phyloP scores from a whole-genome alignment of 2,113 vertebrate species.

The Notarius quadriscutis region DNA sequence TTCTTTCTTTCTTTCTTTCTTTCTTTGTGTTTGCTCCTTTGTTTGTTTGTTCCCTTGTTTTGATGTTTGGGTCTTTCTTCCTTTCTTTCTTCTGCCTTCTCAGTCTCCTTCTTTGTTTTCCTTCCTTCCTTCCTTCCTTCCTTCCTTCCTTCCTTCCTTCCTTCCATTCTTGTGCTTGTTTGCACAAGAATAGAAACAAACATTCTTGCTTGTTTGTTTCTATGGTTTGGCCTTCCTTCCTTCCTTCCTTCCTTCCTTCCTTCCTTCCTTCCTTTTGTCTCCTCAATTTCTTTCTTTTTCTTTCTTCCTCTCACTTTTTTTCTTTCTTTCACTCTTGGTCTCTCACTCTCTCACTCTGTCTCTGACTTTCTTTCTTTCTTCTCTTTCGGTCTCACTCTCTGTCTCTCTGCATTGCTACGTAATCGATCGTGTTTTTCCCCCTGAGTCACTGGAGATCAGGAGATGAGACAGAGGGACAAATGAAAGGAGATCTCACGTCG shows the following conservation, averaged over 20 bases:
- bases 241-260: background rate
- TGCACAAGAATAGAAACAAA: no score
- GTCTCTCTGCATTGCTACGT: slow-evolving; percentile 3
- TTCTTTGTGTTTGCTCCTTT: background rate
- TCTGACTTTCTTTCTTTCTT: background rate
- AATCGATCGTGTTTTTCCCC: background rate
- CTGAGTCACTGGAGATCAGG: background rate
- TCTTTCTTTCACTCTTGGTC: background rate
- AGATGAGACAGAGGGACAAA: slow-evolving; percentile 16
- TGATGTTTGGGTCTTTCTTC: background rate
- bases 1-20: background rate
- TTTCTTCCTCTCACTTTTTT: background rate
- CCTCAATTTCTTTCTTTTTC: background rate
- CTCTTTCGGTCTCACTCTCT: background rate
- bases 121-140: background rate
- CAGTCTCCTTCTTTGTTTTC: background rate
- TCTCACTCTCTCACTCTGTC: background rate
- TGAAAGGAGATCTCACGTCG: slow-evolving; percentile 32
- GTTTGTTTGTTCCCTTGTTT: background rate
- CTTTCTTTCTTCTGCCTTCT: background rate
- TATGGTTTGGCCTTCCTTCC: background rate
- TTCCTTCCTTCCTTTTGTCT: no score
- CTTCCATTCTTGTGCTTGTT: no score
- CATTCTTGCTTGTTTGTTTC: background rate
- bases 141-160: background rate